A percentile compares a stretch with the other conserved stretches of the same genome.
These are phyloP conservation scores for Lissocephala sabroskyi DNA, from an alignment of 2,888 invertebrate species.

Conservation along the genomic window DNA sequence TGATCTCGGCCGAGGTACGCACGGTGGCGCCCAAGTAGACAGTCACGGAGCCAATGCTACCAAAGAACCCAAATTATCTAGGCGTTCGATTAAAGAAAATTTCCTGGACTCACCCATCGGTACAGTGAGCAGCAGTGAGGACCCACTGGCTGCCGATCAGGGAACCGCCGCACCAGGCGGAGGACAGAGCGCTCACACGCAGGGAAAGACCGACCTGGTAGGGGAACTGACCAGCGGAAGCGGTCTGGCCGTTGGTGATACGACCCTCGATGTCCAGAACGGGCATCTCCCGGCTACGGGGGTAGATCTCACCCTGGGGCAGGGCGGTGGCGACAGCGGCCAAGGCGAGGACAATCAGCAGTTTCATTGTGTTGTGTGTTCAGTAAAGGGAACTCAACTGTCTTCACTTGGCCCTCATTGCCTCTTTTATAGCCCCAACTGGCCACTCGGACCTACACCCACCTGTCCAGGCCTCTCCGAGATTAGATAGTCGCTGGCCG, in stretches of 20 bases:
- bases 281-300: background rate
- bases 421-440: slow-evolving; percentile 46
- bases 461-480: no score
- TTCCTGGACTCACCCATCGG: slow-evolving; percentile 37
- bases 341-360: background rate
- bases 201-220: slow-evolving; percentile 53
- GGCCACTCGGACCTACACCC: no score
- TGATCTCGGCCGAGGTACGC: slow-evolving; percentile 44
- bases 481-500: slow-evolving; percentile 38
- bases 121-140: slow-evolving; percentile 60
- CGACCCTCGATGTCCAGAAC: slow-evolving; percentile 21
- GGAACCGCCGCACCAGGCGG: slow-evolving; percentile 53
- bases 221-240: slow-evolving; percentile 42
- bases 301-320: background rate
- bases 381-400: slow-evolving; percentile 38
- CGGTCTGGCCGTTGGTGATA: slow-evolving; percentile 39
- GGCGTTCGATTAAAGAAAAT: rapidly evolving
- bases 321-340: slow-evolving; percentile 1
- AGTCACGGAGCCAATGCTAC: slow-evolving; percentile 39
- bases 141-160: slow-evolving; percentile 36
- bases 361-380: slow-evolving; percentile 25
- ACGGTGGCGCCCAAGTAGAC: slow-evolving; percentile 53
- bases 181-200: slow-evolving; percentile 13
- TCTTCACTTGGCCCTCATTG: background rate
- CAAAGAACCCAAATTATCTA: background rate